Evolutionary conservation across 2,888 invertebrate genomes (phyloP), one percentile per base, ranked within the genome.

Genomic region (Pristionchus entomophagus): DNA sequence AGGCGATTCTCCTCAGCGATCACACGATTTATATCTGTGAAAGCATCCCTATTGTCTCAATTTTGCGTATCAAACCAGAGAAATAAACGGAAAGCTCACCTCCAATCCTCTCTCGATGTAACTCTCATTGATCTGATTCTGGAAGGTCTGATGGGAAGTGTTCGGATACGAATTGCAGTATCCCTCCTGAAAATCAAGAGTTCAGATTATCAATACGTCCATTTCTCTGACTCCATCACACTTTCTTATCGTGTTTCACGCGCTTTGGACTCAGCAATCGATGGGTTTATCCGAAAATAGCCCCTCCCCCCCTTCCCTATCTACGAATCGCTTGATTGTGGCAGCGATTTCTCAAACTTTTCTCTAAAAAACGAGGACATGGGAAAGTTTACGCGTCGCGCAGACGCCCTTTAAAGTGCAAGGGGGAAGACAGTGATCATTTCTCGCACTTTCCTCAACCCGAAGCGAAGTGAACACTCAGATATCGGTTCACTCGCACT

Each of bases 111-210:
- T 87, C 2, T 82, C 78, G 38, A 91, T 87, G 78, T 90, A 91
- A 26, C 87, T 87, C 17, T 78, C 86, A 84, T 91, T 91, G 84
- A 91, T 89, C 86, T 86, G 87, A 17, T 87, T 59, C 83, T 88
- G 86, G 86, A 89, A 89, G 22, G 86, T 84, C 26, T 82, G 73
- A 82, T 88, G 87, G 22, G 91, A 90, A 5, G 91, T 91, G 81
- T 91, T 91, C 49, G 91, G 91, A 29, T 91, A 91, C 12, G 89
- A 89, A 51, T 88, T 89, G 29, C 89, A 90, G 85, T 91, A 91
- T 8, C 91, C 90, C 84, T 90, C 91, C 89, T 90, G 85, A 29
- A n/a, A 84, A 56, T 38, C 35, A 53, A 38, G 22, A 51, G 45
- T 51, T 56, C 49, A 77, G 22, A 19, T 6, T n/a, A 5, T 73